phyloP scores from a whole-genome alignment of 2,888 invertebrate genomes.

The Macrophya annulata region DNA sequence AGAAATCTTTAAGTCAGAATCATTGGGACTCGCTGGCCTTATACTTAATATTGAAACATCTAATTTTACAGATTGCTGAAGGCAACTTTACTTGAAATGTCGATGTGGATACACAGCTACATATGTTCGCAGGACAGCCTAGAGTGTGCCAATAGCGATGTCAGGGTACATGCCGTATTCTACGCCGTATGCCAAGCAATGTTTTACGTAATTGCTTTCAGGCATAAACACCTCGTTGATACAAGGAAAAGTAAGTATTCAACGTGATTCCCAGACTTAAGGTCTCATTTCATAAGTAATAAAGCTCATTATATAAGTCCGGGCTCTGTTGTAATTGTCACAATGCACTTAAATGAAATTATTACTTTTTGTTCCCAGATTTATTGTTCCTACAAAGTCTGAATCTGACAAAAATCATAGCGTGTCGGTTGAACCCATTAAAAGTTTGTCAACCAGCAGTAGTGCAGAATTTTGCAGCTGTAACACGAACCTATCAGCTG shows the following conservation, averaged over 20 bases:
- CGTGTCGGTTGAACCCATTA: constrained; percentile 93
- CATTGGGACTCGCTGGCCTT: background rate
- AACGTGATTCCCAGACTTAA: background rate
- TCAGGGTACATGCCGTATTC: constrained; percentile 92
- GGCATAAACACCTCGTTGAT: constrained; percentile 91
- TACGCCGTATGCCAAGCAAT: constrained; percentile 95
- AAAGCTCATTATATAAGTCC: background rate
- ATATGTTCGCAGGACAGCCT: constrained; percentile 85
- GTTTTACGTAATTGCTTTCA: constrained; percentile 95
- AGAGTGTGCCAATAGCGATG: constrained; percentile 82
- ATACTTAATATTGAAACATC: background rate
- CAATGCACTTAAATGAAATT: constrained; percentile 1
- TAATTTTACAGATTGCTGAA: constrained; percentile 83
- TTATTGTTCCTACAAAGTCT: constrained; percentile 90
- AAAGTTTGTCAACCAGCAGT: constrained; percentile 90
- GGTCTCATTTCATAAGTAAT: background rate
- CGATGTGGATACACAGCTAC: constrained; percentile 93
- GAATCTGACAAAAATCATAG: constrained; percentile 92
- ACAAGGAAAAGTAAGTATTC: constrained; percentile 88
- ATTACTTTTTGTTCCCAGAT: constrained; percentile 82
- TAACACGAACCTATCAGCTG: constrained; percentile 92
- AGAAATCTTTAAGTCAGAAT: background rate
- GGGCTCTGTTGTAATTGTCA: background rate
- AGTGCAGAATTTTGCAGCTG: constrained; percentile 90
- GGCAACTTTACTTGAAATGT: constrained; percentile 86